Conservation (phyloP, 2,888 invertebrate species). For the Copidosoma aretas region DNA sequence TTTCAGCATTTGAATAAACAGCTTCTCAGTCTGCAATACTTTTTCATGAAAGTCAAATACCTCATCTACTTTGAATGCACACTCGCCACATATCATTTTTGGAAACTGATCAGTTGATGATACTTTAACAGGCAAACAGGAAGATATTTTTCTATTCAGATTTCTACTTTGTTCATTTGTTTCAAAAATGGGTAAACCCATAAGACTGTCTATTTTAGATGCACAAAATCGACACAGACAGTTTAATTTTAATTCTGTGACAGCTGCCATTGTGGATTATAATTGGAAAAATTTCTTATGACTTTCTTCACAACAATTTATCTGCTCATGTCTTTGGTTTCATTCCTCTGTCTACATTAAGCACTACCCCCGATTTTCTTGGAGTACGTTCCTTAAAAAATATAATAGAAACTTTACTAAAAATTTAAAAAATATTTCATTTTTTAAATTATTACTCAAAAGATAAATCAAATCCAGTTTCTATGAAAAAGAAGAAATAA, state of each 20-base stretch:
- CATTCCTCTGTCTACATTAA: neutral
- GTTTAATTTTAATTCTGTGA: constrained; percentile 58
- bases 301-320: constrained; percentile 8
- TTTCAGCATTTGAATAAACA: constrained; percentile 63
- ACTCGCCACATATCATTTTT: constrained; percentile 68
- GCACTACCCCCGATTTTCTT: too few species aligned
- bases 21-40: constrained; percentile 65
- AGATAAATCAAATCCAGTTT: too few species aligned
- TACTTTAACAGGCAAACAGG: constrained; percentile 68
- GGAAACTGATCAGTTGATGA: constrained; percentile 67
- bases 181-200: constrained; percentile 63
- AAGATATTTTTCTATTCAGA: constrained; percentile 67
- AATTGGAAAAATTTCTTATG: neutral
- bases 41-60: constrained; percentile 67
- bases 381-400: too few species aligned
- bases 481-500: too few species aligned
- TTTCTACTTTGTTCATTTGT: constrained; percentile 64
- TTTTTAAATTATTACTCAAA: too few species aligned
- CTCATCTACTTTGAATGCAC: constrained; percentile 67
- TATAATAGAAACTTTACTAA: too few species aligned
- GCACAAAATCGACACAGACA: constrained; percentile 63
- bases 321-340: too few species aligned
- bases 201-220: constrained; percentile 59
- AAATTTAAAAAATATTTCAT: too few species aligned
- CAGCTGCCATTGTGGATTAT: constrained; percentile 39